phyloP scores from a whole-genome alignment of 2,888 invertebrate genomes.

The Ectemnius continuus region DNA sequence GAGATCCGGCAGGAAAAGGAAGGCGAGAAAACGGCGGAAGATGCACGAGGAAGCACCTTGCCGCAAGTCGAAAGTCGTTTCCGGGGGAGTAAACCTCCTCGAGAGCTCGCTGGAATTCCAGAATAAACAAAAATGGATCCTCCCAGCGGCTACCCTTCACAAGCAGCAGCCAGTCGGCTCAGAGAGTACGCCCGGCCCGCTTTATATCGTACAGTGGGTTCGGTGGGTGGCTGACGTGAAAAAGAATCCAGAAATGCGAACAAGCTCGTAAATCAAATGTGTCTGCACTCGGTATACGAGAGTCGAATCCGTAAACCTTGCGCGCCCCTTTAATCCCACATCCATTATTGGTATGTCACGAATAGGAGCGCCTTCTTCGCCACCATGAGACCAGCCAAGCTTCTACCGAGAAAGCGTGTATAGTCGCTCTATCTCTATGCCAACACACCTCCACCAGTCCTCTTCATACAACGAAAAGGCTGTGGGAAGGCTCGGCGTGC shows the following conservation, averaged over 20 bases:
- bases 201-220: constrained; percentile 55
- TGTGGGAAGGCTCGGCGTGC: too few species aligned
- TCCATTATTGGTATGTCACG: constrained; percentile 65
- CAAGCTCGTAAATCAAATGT: constrained; percentile 64
- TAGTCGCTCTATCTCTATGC: too few species aligned
- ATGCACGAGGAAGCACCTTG: constrained; percentile 14
- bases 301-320: constrained; percentile 60
- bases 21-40: constrained; percentile 9
- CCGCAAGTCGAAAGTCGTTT: constrained; percentile 54
- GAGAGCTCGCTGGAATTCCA: constrained; percentile 45
- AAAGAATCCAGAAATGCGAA: constrained; percentile 61
- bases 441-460: too few species aligned
- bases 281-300: constrained; percentile 55
- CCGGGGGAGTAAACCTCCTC: constrained; percentile 43
- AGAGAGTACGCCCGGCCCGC: constrained; percentile 10
- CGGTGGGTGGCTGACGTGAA: constrained; percentile 53
- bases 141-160: constrained; percentile 2
- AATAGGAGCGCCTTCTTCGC: constrained; percentile 57
- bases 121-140: constrained; percentile 63
- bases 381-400: neutral
- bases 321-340: constrained; percentile 62
- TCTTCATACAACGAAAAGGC: too few species aligned
- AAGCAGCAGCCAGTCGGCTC: too few species aligned
- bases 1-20: constrained; percentile 3
- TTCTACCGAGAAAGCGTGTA: too few species aligned